Evolutionary conservation across 2,113 vertebrate species (phyloP).

Genomic region (Peromyscus californicus): DNA sequence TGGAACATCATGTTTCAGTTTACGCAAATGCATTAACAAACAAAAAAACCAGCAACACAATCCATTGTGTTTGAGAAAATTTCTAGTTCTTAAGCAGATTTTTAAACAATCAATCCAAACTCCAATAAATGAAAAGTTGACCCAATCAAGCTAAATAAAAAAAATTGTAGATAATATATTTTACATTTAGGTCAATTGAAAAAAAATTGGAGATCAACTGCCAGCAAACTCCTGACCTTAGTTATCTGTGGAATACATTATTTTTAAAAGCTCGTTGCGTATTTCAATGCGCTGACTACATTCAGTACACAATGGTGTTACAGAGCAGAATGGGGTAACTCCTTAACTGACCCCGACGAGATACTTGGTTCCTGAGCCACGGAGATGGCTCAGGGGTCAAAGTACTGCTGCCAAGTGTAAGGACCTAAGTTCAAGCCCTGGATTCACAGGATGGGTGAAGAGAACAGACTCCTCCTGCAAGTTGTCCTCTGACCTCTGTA

Average conservation of each 20-base stretch:
- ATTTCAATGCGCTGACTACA: neutral
- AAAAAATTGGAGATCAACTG: neutral
- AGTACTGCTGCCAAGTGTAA: neutral
- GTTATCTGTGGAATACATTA: neutral
- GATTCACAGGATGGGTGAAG: neutral
- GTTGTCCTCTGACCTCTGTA: neutral
- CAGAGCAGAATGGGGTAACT: neutral
- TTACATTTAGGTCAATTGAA: constrained; percentile 3
- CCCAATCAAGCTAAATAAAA: constrained; percentile 44
- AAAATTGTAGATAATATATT: constrained; percentile 27
- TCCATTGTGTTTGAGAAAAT: neutral
- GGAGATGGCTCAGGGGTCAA: neutral
- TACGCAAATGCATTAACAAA: constrained; percentile 39
- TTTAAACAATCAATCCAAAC: constrained; percentile 36
- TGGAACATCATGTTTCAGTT: constrained; percentile 2
- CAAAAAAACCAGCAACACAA: constrained; percentile 33
- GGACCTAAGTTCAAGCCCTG: neutral
- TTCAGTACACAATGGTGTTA: constrained; percentile 22
- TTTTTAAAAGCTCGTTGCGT: constrained; percentile 37
- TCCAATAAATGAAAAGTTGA: constrained; percentile 36
- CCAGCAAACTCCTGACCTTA: constrained; percentile 39
- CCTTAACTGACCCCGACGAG: neutral
- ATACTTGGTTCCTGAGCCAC: neutral
- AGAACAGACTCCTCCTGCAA: neutral
- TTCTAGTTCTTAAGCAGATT: constrained; percentile 38